Base-by-base conservation (phyloP, 2,797 vertebrate species). In the Linurgus olivaceus region DNA sequence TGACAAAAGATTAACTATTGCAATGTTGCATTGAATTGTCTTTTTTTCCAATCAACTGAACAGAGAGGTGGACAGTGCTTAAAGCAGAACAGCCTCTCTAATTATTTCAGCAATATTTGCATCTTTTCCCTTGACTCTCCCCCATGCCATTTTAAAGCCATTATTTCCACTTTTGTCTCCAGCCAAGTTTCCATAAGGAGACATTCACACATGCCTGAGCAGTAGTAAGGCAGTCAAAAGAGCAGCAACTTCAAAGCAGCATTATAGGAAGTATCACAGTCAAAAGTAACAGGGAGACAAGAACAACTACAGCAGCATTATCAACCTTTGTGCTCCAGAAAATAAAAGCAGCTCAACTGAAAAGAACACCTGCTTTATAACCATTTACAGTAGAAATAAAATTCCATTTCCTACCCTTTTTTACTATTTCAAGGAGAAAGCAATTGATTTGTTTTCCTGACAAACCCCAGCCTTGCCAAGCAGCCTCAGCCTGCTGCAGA, bases 121-220 rank as follows among this genome's bases (percentile, higher is more conserved):
- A 78, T 52, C 65, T 71, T 83, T 86, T 68, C 68, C 82, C 42
- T 88, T 67, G 73, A 88, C 75, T 79, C 61, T 66, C 40, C 78
- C n/a, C 75, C 40, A 19, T 67, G 71, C 12, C 76, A 59, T 88
- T 95, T 94, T 57, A 59, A 76, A 91, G 93, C 89, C 65, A 91
- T 87, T 93, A 68, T 78, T 94, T 89, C 59, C 68, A 88, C 76
- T 93, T 76, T 74, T 80, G 76, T 94, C 89, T 88, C 79, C 78
- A 88, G 89, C 68, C 78, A 89, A 80, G 72, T 90, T 94, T 95
- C 92, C 93, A 81, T 81, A 91, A 91, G 85, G 89, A 94, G 93
- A 59, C 87, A 90, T 94, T 96, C 91, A 91, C 66, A 62, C 79
- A 75, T 81, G 90, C 66, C 79, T 90, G 89, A 96, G 87, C 73